Conservation (phyloP, 2,113 vertebrate species). For the Ageneiosus marmoratus region DNA sequence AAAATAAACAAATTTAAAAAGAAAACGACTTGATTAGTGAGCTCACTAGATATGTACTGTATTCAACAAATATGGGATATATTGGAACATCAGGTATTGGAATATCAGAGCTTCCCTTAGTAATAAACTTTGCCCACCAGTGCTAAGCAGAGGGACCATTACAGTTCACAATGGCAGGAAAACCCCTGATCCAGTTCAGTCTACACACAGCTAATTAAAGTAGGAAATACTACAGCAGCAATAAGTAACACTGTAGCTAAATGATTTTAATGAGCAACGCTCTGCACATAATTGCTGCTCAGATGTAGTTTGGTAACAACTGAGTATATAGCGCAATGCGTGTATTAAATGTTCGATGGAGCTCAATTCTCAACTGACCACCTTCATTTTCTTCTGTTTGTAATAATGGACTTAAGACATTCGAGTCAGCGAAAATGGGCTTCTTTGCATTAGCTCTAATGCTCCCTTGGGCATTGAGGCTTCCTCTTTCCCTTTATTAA, state of each 20-base stretch:
- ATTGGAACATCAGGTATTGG: background rate
- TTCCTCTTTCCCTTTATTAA: slow-evolving; percentile 23
- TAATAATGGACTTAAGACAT: slow-evolving; percentile 43
- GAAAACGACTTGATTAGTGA: too few relatives aligned
- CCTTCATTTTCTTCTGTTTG: slow-evolving; percentile 50
- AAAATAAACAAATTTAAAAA: too few relatives aligned
- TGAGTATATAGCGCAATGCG: slow-evolving; percentile 7
- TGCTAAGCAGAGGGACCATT: slow-evolving; percentile 18
- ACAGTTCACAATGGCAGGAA: slow-evolving; percentile 18
- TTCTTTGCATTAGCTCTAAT: slow-evolving; percentile 42
- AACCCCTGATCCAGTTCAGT: slow-evolving; percentile 27
- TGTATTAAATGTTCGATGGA: slow-evolving; percentile 35
- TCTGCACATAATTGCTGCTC: slow-evolving; percentile 23
- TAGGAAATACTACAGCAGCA: slow-evolving; percentile 17
- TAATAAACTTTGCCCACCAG: slow-evolving; percentile 16
- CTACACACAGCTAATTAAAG: slow-evolving; percentile 24
- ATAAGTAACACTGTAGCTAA: slow-evolving; percentile 31
- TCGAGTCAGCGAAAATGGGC: slow-evolving; percentile 40
- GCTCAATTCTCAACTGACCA: slow-evolving; percentile 40
- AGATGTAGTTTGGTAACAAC: slow-evolving; percentile 25
- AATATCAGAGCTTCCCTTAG: background rate
- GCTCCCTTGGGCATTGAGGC: slow-evolving; percentile 24
- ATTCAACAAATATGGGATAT: background rate
- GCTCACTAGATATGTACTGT: background rate
- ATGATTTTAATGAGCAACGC: slow-evolving; percentile 31